phyloP scores from a whole-genome alignment of 2,888 invertebrate genomes.

The Imbricaverruca yamaguchii region DNA sequence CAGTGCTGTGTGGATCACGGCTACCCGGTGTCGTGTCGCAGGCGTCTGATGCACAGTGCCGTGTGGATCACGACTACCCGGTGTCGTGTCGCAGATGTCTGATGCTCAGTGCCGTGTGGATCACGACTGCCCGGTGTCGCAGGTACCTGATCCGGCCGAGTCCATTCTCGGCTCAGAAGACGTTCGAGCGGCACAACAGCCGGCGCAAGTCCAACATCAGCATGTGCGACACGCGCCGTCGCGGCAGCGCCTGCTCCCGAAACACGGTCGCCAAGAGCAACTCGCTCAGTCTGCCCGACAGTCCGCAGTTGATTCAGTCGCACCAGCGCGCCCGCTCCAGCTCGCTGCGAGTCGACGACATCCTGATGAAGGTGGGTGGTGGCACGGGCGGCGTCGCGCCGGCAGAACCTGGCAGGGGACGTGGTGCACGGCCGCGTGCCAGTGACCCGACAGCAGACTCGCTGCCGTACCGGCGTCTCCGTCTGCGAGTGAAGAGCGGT shows the following conservation, averaged over 20 bases:
- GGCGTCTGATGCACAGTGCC: too few species aligned
- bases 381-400: neutral
- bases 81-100: too few species aligned
- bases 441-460: too few species aligned
- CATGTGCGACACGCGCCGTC: constrained; percentile 72
- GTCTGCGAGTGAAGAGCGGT: too few species aligned
- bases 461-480: too few species aligned
- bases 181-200: constrained; percentile 85
- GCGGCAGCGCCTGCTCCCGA: constrained; percentile 53
- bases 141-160: constrained; percentile 88
- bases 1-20: too few species aligned
- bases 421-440: too few species aligned
- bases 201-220: constrained; percentile 84
- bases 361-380: constrained; percentile 53
- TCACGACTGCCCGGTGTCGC: constrained; percentile 32
- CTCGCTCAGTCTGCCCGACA: constrained; percentile 79
- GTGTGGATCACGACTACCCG: too few species aligned
- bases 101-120: too few species aligned
- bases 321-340: constrained; percentile 64
- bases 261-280: constrained; percentile 71
- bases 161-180: constrained; percentile 90
- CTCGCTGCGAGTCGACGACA: constrained; percentile 78
- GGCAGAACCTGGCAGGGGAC: too few species aligned
- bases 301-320: constrained; percentile 36
- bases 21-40: too few species aligned